phyloP scores from a whole-genome alignment of 1,140 invertebrate species.

The Argopecten irradians region DNA sequence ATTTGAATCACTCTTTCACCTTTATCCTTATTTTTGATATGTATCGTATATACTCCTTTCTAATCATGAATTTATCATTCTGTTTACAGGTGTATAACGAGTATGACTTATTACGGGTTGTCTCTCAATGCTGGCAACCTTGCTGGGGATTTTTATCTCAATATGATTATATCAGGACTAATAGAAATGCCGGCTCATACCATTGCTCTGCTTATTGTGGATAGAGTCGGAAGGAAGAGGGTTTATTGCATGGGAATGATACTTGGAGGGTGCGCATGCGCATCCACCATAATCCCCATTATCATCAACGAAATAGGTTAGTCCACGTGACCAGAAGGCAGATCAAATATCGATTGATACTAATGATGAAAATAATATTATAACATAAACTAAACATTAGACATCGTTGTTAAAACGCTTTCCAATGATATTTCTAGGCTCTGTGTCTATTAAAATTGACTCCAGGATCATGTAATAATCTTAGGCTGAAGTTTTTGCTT shows the following conservation, averaged over 20 bases:
- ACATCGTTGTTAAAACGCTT: no score
- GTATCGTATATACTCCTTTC: not conserved
- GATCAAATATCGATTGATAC: not conserved
- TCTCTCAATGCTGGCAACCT: slow-evolving; percentile 73
- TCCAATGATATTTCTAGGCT: no score
- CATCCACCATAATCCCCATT: slow-evolving; percentile 53
- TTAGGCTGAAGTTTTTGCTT: no score
- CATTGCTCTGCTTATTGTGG: slow-evolving; percentile 76
- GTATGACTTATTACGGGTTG: slow-evolving; percentile 82
- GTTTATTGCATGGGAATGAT: slow-evolving; percentile 53
- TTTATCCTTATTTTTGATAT: no score
- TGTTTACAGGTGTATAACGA: slow-evolving; percentile 81
- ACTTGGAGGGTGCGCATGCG: slow-evolving; percentile 57
- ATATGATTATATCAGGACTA: slow-evolving; percentile 77
- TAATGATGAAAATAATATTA: no score
- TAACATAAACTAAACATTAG: no score
- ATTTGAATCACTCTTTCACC: no score
- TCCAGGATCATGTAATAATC: no score
- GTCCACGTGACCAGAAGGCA: not conserved
- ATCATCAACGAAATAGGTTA: slow-evolving; percentile 50
- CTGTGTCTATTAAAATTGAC: no score
- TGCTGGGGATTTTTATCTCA: slow-evolving; percentile 67
- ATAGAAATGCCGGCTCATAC: slow-evolving; percentile 87
- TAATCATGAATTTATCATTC: not conserved
- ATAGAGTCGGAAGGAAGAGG: slow-evolving; percentile 56